Base-by-base conservation (phyloP, 1,140 invertebrate genomes). In the Zaprionus ornatus region DNA sequence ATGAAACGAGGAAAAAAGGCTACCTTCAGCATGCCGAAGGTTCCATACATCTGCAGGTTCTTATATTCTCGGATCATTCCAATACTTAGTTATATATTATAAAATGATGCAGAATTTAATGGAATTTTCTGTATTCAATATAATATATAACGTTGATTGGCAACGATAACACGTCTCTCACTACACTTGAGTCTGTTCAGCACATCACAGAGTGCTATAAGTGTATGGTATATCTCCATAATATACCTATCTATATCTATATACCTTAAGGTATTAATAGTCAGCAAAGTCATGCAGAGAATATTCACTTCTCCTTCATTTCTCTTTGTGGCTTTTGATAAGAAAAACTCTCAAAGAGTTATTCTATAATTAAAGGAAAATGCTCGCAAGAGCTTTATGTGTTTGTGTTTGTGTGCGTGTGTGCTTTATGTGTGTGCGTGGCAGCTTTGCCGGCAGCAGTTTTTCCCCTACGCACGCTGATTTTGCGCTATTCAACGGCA, bases 401-500 rank as follows among this genome's bases (percentile, higher is more conserved):
- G 19, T 67, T 25, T 48, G 55, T 59, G 60, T 54, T n/a, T 40
- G 54, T 21, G 29, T 35, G 50, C 35, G 37, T 35, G 50, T 21
- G 25, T 54, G 66, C 9, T 29, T 29, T 29, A 29, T 61, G 29
- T 52, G 32, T 57, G 54, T 48, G 15, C 25, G 12, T 57, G 27
- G 10, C 32, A n/a, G 4, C 29, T 32, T 64, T 48, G 17, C 27
- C n/a, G 7, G 1, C 23, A 27, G 27, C 15, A 1, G 5, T 32
- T 54, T 64, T 60, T 60, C 12, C 19, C 19, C 40, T 29, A 19
- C 17, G 52, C 37, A 32, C 56, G 72, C 65, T 73, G 75, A 79
- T 73, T 77, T 76, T 42, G 48, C 40, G 37, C 59, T 64, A 57
- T 63, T 63, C 54, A 75, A 50, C 35, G 25, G 25, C 65, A 80